Percentiles rank a stretch among this genome's conserved stretches.
Conservation (phyloP, 2,888 invertebrate genomes). For the Epinotia brunnichana region DNA sequence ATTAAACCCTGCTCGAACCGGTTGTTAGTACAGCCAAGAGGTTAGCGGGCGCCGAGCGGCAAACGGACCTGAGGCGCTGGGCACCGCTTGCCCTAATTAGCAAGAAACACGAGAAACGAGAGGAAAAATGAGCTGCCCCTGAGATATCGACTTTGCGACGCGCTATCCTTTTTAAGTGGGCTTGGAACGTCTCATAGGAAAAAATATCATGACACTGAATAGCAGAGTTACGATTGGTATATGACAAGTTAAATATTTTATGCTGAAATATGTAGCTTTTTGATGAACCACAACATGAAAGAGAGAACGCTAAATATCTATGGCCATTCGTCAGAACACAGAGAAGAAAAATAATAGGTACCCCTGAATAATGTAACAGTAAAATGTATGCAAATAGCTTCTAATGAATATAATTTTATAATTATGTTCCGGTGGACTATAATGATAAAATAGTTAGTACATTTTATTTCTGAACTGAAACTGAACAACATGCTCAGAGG, state of each 20-base stretch:
- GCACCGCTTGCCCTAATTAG: conserved; percentile 64
- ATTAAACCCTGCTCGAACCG: conserved; percentile 68
- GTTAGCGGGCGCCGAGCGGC: conserved; percentile 51
- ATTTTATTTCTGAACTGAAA: conserved; percentile 9
- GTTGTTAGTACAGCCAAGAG: conserved; percentile 63
- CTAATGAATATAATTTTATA: no score
- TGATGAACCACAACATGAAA: not conserved
- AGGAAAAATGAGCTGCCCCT: conserved; percentile 52
- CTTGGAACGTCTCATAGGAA: conserved; percentile 1
- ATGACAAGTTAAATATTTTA: not conserved
- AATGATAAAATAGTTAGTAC: not conserved
- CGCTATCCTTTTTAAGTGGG: conserved; percentile 28
- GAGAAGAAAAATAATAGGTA: not conserved
- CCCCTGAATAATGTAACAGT: not conserved
- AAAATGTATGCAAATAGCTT: no score
- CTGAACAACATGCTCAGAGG: conserved; percentile 18
- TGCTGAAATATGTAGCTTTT: not conserved
- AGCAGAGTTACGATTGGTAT: not conserved
- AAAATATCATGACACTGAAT: not conserved
- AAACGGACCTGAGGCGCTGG: conserved; percentile 44
- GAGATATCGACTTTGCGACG: conserved; percentile 41
- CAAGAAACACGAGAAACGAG: conserved; percentile 64
- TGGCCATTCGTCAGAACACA: not conserved
- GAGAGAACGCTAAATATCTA: not conserved
- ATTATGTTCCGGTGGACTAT: no score